Evolutionary conservation across 2,888 invertebrate species (phyloP).

Genomic region (Girardia tigrina): DNA sequence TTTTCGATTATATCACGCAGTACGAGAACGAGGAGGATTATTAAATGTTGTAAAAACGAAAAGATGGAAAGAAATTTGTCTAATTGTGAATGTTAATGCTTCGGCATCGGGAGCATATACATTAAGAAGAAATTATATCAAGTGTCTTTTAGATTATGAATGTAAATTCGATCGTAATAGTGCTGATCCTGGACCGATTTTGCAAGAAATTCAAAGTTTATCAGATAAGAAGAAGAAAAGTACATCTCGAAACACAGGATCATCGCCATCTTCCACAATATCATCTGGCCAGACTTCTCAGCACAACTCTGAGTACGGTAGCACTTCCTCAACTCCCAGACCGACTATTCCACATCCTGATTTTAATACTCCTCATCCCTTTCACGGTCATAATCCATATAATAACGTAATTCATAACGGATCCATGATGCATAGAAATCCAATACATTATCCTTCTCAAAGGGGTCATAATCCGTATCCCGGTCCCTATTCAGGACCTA

Average conservation of each 20-base stretch:
- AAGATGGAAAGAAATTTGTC: conserved; percentile 96
- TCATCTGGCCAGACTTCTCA: conserved; percentile 5
- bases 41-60: conserved; percentile 97
- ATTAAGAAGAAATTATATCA: conserved; percentile 88
- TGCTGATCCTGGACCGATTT: conserved; percentile 83
- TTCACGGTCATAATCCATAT: conserved; percentile 13
- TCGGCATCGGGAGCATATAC: conserved; percentile 97
- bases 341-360: conserved; percentile 17
- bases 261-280: conserved; percentile 26
- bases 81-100: conserved; percentile 80
- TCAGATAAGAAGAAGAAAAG: conserved; percentile 38
- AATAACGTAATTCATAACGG: neutral
- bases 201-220: conserved; percentile 60
- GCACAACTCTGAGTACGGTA: neutral
- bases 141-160: conserved; percentile 79
- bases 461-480: conserved; percentile 15
- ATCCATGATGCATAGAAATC: conserved; percentile 15
- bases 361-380: conserved; percentile 10
- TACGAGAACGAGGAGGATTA: conserved; percentile 93
- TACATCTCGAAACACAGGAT: conserved; percentile 1
- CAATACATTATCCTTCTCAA: neutral
- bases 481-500: neutral
- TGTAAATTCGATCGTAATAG: conserved; percentile 91
- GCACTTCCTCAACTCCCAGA: conserved; percentile 13
- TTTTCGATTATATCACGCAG: conserved; percentile 84